phyloP scores from a whole-genome alignment of 2,113 vertebrate genomes.

The Columba janthina region DNA sequence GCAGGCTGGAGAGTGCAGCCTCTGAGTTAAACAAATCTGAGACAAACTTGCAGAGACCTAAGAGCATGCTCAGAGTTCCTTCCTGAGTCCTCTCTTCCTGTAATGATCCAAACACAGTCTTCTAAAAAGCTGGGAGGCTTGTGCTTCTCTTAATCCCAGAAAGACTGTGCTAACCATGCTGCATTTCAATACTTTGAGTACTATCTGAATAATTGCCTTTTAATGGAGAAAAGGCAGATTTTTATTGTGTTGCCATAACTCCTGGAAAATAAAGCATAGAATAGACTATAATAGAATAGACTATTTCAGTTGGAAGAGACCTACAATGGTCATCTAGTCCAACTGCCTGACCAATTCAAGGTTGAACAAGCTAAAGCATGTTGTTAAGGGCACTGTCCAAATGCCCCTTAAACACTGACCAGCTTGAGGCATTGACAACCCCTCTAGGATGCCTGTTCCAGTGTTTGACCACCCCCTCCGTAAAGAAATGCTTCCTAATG shows the following conservation, averaged over 20 bases:
- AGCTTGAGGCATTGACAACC: too few relatives aligned
- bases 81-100: neutral
- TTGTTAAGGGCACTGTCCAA: too few relatives aligned
- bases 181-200: neutral
- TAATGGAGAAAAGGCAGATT: neutral
- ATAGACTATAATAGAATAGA: neutral
- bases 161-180: neutral
- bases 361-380: too few relatives aligned
- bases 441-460: too few relatives aligned
- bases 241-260: neutral
- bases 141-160: neutral
- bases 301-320: neutral
- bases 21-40: neutral
- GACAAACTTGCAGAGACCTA: neutral
- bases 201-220: neutral
- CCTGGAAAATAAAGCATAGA: neutral
- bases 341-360: too few relatives aligned
- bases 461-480: too few relatives aligned
- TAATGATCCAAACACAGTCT: neutral
- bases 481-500: too few relatives aligned
- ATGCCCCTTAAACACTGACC: too few relatives aligned
- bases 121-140: neutral
- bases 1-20: neutral
- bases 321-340: too few relatives aligned
- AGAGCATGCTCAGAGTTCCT: neutral